Evolutionary conservation across 2,113 vertebrate species (phyloP), one percentile per base, ranked within the genome.

Genomic region (Oreocharis arfaki): DNA sequence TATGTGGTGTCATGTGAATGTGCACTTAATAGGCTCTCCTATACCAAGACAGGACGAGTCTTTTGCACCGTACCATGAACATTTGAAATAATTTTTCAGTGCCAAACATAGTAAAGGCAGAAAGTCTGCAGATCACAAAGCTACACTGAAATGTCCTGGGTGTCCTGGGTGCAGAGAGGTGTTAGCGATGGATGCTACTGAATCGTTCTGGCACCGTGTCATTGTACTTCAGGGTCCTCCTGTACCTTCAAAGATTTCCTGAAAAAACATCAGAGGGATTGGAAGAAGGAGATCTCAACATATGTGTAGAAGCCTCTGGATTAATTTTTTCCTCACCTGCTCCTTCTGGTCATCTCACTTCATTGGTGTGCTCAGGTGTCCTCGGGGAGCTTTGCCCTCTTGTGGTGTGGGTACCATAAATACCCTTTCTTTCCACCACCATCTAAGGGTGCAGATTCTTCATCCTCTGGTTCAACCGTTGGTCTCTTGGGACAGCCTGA

Each of bases 391-490:
- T 75, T 49, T 73, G 32, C 20, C 13, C 16, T 39, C 4, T 55
- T 17, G 7, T 59, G 23, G 1, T 50, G 3, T n/a, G 52, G n/a
- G 10, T 35, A 3, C 42, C 30, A 39, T 37, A 17, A 50, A 20
- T 2, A 3, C 21, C 17, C 13, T 32, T 53, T 8, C 24, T 69
- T 75, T 39, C 23, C 24, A 17, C 21, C 7, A 2, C 17, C 21
- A 77, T 73, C 19, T 20, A 0, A 68, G 41, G 19, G 10, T 68
- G 11, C 27, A 52, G 11, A 10, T 56, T 61, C 23, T 69, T 21
- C 42, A 0, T 82, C 24, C 11, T 61, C 9, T 1, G 2, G 10
- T 78, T 78, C 47, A 75, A 0, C 19, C 8, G 1, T 33, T 57
- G 33, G 18, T 71, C 0, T 65, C n/a, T 18, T 70, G 27, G 18